A percentile compares a stretch with the other conserved stretches of the same genome.
Evolutionary conservation across 2,888 invertebrate species (phyloP).

Genomic region (Furcula furcula): DNA sequence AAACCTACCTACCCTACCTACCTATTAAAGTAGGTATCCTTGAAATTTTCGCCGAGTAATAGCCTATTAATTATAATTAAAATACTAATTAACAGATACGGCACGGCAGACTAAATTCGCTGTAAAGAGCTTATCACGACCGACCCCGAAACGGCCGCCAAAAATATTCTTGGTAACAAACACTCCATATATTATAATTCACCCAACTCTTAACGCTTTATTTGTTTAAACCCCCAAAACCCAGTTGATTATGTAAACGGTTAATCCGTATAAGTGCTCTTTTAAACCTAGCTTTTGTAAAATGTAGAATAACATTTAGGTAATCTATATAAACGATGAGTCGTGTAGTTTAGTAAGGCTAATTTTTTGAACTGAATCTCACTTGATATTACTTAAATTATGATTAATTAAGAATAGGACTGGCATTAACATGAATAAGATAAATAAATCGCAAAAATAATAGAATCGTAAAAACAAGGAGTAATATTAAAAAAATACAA

Average conservation of each 20-base stretch:
- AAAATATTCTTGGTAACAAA: constrained; percentile 58
- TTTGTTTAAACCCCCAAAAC: constrained; percentile 46
- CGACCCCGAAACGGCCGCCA: constrained; percentile 29
- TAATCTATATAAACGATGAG: constrained; percentile 23
- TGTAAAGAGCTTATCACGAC: constrained; percentile 61
- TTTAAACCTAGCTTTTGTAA: constrained; percentile 21
- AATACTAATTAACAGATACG: constrained; percentile 66
- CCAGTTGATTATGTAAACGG: constrained; percentile 56
- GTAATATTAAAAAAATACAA: constrained; percentile 58
- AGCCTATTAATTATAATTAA: constrained; percentile 75
- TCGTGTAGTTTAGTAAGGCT: constrained; percentile 8
- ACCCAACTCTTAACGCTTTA: constrained; percentile 44
- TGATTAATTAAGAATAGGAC: no score
- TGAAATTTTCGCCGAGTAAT: constrained; percentile 57
- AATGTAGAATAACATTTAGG: constrained; percentile 25
- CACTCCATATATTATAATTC: constrained; percentile 67
- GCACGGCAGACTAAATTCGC: constrained; percentile 63
- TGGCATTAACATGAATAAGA: no score
- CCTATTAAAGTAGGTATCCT: constrained; percentile 17
- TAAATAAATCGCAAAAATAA: constrained; percentile 3
- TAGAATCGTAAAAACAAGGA: constrained; percentile 51
- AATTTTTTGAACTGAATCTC: constrained; percentile 4
- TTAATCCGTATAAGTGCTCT: constrained; percentile 40
- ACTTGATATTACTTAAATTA: no score
- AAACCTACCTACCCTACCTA: no score